phyloP scores from a whole-genome alignment of 2,888 invertebrate genomes.

The Volucella inanis region DNA sequence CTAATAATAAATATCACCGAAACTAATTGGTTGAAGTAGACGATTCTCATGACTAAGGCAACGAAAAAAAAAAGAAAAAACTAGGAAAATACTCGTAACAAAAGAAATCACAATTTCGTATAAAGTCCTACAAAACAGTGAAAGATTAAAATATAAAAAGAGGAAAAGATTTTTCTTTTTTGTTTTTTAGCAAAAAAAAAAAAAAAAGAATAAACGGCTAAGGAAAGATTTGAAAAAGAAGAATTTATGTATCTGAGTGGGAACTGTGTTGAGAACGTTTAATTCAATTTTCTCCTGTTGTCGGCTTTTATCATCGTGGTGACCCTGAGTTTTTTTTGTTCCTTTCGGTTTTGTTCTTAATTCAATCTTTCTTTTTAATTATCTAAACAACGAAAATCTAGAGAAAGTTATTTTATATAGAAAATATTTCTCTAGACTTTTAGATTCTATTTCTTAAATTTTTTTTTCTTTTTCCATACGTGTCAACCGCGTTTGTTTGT shows the following conservation, averaged over 20 bases:
- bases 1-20: neutral
- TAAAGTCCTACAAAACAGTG: too few relatives aligned
- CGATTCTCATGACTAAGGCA: slow-evolving; percentile 15
- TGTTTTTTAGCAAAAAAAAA: slow-evolving; percentile 24
- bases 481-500: slow-evolving; percentile 49
- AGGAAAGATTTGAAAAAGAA: slow-evolving; percentile 1
- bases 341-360: neutral
- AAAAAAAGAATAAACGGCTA: neutral
- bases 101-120: neutral
- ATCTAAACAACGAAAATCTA: slow-evolving; percentile 31
- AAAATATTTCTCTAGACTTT: neutral
- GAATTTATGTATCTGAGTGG: slow-evolving; percentile 12
- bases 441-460: neutral
- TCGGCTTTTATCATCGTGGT: slow-evolving; percentile 52
- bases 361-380: slow-evolving; percentile 11
- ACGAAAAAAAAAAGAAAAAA: neutral
- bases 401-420: slow-evolving; percentile 18
- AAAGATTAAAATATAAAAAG: neutral
- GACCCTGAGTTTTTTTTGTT: slow-evolving; percentile 41
- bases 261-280: slow-evolving; percentile 38
- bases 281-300: slow-evolving; percentile 45
- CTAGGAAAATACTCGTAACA: neutral
- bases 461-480: slow-evolving; percentile 3
- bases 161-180: neutral
- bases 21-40: slow-evolving; percentile 36